Evolutionary conservation across 2,888 invertebrate species (phyloP), one percentile per base, ranked within the genome.

Genomic region (Dysmachus trigonus): DNA sequence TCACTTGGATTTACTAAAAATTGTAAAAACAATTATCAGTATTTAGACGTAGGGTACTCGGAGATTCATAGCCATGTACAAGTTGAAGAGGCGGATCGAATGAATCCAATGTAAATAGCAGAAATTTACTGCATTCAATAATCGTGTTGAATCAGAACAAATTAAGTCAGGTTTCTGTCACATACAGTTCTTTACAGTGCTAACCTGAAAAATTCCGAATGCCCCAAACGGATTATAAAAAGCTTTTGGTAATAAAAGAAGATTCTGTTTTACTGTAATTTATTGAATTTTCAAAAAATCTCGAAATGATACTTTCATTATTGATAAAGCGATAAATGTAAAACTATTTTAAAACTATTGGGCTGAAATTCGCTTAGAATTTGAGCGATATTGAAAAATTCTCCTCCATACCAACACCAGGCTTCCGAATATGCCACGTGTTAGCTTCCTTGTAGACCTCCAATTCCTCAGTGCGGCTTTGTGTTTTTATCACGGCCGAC

Each of bases 361-460:
- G 22, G 27, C 13, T 3, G 27, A 27, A 62, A 62, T 27, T 10
- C 27, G 3, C 22, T 62, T 22, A 91, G 89, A 89, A 92, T 88
- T 93, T 91, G 76, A 95, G 93, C 47, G 92, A 92, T 87, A 97
- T 95, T 86, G 93, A 94, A 95, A 97, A 98, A 88, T 96, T 95
- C 88, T 95, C 94, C 35, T 95, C 94, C 93, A 98, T 95, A 90
- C 94, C 95, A 81, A 98, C 95, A 33, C 93, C 96, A 0, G 98
- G 98, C 89, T 98, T 98, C 88, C 98, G 94, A 18, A 99, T 94
- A 0, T 95, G 95, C 15, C 98, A 92, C 0, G 95, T 94, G 82
- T 94, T 94, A 87, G 94, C 94, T 18, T 95, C 94, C 31, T 95
- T 94, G 1, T 94, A 93, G 89, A 95, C 94, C 90, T 96, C 95